Percentiles rank a stretch among this genome's conserved stretches.
Conservation (phyloP, 2,797 vertebrate species). For the Pyrocephalus nanus region DNA sequence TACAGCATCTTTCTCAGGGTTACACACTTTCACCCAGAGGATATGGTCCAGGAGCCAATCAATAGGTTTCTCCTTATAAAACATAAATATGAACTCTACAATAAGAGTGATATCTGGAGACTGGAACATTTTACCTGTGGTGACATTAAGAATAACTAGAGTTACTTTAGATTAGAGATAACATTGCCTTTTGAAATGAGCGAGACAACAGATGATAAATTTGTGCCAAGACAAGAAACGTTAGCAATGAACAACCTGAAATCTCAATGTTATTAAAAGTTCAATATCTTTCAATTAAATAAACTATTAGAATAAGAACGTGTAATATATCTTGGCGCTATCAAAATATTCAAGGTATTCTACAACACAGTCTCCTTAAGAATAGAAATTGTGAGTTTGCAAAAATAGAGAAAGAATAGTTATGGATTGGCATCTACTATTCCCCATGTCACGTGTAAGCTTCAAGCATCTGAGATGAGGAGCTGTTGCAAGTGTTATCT, state of each 20-base stretch:
- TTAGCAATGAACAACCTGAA: background rate
- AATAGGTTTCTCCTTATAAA: constrained; percentile 99
- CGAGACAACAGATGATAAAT: background rate
- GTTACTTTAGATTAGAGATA: constrained; percentile 9
- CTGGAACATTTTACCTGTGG: constrained; percentile 98
- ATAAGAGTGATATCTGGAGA: constrained; percentile 96
- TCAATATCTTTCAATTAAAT: background rate
- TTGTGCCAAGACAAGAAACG: background rate
- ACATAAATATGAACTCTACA: constrained; percentile 99
- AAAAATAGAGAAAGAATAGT: background rate
- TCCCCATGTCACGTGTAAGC: rapidly evolving
- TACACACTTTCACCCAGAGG: constrained; percentile 99
- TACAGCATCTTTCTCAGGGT: constrained; percentile 98
- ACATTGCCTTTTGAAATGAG: background rate
- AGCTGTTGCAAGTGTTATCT: background rate
- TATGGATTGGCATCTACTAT: background rate
- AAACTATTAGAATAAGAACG: background rate
- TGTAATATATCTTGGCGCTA: background rate
- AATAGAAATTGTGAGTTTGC: background rate
- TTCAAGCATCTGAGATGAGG: background rate
- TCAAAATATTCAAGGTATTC: background rate
- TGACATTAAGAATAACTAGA: constrained; percentile 45
- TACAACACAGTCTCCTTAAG: background rate
- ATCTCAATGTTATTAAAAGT: background rate
- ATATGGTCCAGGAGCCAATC: constrained; percentile 99